Base-by-base conservation (phyloP, 2,888 invertebrate species). In the Baronia brevicornis region DNA sequence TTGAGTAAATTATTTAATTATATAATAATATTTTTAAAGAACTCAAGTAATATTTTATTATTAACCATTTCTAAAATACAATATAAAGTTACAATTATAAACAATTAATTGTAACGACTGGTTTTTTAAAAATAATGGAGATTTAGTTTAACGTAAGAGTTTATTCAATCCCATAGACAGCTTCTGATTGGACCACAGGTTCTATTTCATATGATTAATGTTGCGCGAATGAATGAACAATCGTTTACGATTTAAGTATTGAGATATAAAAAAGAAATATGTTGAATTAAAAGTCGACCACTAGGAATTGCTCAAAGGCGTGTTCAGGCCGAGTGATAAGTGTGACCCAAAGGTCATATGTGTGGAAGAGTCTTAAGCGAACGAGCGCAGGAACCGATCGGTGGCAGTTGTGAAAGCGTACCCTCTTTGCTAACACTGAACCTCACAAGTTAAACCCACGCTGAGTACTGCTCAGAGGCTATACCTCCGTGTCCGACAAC, bases 311-410 rank as follows among this genome's bases (percentile, higher is more conserved):
- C 52, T 63, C 56, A 50, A 60, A 68, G 66, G 60, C 61, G 61
- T 67, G 66, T 63, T 57, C 53, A 66, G 73, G 65, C 75, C 52
- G 40, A 30, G 27, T 36, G 78, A 75, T 77, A 77, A 71, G 58
- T 37, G 34, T 73, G 77, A 79, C 78, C 80, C 57, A 46, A 45
- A 44, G 50, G 44, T 43, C 69, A 75, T 75, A 54, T 57, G 37
- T 40, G 39, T 40, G 46, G 59, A 61, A 56, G 51, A 48, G 59
- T 58, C 55, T 54, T 44, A 50, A 47, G 50, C 37, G 45, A 35
- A 41, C 45, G 39, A 40, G 38, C 40, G 38, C 29, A 27, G 33
- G 38, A 33, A 32, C 44, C 33, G 39, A 35, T 43, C 44, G 36
- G 44, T 39, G 50, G 32, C 39, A 44, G 39, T 22, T 28, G 28